Conservation (phyloP, 2,113 vertebrate genomes). For the Eretmochelys imbricata region DNA sequence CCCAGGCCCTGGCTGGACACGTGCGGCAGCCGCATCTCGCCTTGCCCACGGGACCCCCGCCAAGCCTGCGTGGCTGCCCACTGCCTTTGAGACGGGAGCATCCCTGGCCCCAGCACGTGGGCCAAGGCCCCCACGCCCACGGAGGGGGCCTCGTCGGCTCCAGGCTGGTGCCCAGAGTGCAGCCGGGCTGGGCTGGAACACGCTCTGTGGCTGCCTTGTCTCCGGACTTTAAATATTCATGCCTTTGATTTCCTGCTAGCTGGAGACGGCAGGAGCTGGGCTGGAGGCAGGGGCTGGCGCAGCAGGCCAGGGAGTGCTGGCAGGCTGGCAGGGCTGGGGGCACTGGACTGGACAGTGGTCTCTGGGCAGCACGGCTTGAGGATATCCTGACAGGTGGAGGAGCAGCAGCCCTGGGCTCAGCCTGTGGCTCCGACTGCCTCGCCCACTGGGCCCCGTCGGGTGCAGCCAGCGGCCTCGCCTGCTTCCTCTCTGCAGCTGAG, state of each 20-base stretch:
- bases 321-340: background rate
- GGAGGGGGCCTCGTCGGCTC: slow-evolving; percentile 45
- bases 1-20: background rate
- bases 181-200: slow-evolving; percentile 29
- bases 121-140: background rate
- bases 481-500: background rate
- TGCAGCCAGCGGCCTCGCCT: background rate
- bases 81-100: too few species aligned
- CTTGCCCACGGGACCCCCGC: background rate
- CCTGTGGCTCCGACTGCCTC: background rate
- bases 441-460: fast-evolving
- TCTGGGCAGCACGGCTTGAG: background rate
- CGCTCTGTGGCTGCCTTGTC: slow-evolving; percentile 30
- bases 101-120: background rate
- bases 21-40: background rate
- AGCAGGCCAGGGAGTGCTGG: background rate
- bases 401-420: background rate
- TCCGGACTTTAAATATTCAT: slow-evolving; percentile 58
- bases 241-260: slow-evolving; percentile 22
- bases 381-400: background rate
- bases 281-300: too few species aligned
- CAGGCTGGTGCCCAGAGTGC: background rate
- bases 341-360: background rate
- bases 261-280: too few species aligned
- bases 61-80: background rate